phyloP scores from a whole-genome alignment of 1,140 invertebrate species.

The Drosophila kikkawai region DNA sequence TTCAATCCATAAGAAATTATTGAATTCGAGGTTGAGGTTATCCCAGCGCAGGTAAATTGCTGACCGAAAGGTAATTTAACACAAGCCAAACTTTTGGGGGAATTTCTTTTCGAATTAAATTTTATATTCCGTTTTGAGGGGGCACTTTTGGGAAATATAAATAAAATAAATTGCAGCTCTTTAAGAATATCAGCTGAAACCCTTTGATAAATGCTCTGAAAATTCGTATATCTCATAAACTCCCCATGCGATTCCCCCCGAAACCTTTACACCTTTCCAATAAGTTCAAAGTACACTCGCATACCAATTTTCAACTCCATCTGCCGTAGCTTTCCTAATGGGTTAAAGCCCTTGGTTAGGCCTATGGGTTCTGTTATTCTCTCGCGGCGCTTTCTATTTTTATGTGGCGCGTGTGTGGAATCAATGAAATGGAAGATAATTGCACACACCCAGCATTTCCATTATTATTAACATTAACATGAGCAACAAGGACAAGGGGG shows the following conservation, averaged over 20 bases:
- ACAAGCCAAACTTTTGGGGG: constrained; percentile 1
- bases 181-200: not conserved
- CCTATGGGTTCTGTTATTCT: constrained; percentile 44
- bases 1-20: constrained; percentile 50
- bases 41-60: constrained; percentile 45
- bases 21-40: constrained; percentile 42
- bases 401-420: constrained; percentile 72
- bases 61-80: constrained; percentile 33
- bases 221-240: not conserved
- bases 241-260: too few species aligned
- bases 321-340: constrained; percentile 34
- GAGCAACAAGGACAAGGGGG: constrained; percentile 62
- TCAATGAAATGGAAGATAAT: constrained; percentile 79
- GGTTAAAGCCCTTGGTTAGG: constrained; percentile 45
- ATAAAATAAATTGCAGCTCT: not conserved
- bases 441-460: constrained; percentile 73
- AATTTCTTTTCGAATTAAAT: not conserved
- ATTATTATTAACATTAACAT: constrained; percentile 78
- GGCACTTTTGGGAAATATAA: not conserved
- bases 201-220: not conserved
- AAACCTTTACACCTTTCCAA: not conserved
- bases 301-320: constrained; percentile 21
- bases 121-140: not conserved
- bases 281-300: constrained; percentile 2
- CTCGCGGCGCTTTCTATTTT: constrained; percentile 68